Evolutionary conservation across 2,113 vertebrate genomes (phyloP), one percentile per base, ranked within the genome.

Genomic region (Corynorhinus townsendii): DNA sequence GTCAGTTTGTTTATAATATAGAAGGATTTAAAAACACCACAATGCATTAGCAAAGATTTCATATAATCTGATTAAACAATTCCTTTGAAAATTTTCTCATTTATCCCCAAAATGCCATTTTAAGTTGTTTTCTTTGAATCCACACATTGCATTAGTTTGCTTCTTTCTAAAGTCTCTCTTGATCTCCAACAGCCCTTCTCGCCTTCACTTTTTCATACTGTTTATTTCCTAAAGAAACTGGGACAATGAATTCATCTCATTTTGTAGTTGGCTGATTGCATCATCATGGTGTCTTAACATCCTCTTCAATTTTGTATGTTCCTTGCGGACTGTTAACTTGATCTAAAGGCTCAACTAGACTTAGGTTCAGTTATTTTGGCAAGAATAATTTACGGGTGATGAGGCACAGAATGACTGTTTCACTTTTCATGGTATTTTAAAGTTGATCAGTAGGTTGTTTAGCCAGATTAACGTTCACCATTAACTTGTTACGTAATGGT

Each of bases 191-290:
- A 64, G 22, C 0, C 26, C 4, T 1, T 0, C 8, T 35, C 0
- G 4, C 7, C 1, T 11, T 3, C 15, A 54, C 40, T 85, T 92
- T 93, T 84, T 26, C 30, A 85, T 83, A 69, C 35, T 62, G 85
- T 88, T 76, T 94, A 20, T 82, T 93, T 94, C n/a, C 45, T 77
- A 89, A 93, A 52, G 71, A 95, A 68, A 85, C 12, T 68, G n/a
- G 16, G 11, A 90, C 16, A 16, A 66, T 73, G 81, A 14, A 20
- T 33, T 90, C 76, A 47, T 73, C 52, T 95, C 20, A 69, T 87
- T 96, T 56, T 86, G 73, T 93, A 93, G 40, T 81, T 79, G 62
- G 7, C 22, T 90, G 19, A 76, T 79, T 83, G 10, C 33, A 71
- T 91, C 20, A 15, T 94, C 2, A 26, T 88, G 30, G 6, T 91